phyloP scores from a whole-genome alignment of 92 coral and sea anemone genomes.

The Scolanthus callimorphus region DNA sequence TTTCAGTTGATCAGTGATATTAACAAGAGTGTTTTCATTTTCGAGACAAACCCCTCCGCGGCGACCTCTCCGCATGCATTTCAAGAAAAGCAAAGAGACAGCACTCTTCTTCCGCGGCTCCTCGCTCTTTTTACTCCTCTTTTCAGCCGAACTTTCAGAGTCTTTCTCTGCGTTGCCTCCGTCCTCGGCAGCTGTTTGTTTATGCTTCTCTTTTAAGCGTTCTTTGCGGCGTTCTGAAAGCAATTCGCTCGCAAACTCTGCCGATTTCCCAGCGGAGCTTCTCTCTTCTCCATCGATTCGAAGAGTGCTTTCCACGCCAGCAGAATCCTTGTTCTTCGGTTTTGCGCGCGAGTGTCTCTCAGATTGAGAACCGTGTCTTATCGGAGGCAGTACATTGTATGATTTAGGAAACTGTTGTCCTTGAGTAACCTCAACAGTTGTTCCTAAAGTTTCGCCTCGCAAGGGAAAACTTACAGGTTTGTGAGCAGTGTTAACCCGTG shows the following conservation, averaged over 20 bases:
- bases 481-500: slow-evolving; percentile 6
- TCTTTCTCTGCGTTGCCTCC: background rate
- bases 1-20: slow-evolving; percentile 76
- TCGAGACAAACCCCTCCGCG: slow-evolving; percentile 72
- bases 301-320: slow-evolving; percentile 2
- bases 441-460: slow-evolving; percentile 15
- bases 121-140: slow-evolving; percentile 8
- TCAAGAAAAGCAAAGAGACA: slow-evolving; percentile 37
- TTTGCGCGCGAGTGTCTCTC: background rate
- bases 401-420: slow-evolving; percentile 73
- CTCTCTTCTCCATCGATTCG: background rate
- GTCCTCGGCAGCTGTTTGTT: background rate
- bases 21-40: slow-evolving; percentile 63
- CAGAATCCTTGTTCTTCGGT: slow-evolving; percentile 8
- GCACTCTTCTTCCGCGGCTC: slow-evolving; percentile 49
- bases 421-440: slow-evolving; percentile 30
- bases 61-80: slow-evolving; percentile 62
- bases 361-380: slow-evolving; percentile 10
- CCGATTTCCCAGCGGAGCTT: background rate
- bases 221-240: slow-evolving; percentile 18
- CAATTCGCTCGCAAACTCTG: slow-evolving; percentile 5
- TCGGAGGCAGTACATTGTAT: slow-evolving; percentile 78
- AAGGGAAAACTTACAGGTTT: slow-evolving; percentile 12
- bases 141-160: background rate
- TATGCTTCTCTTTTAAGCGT: slow-evolving; percentile 7